Conservation (phyloP, 2,797 vertebrate species). For the Botia almorhae region DNA sequence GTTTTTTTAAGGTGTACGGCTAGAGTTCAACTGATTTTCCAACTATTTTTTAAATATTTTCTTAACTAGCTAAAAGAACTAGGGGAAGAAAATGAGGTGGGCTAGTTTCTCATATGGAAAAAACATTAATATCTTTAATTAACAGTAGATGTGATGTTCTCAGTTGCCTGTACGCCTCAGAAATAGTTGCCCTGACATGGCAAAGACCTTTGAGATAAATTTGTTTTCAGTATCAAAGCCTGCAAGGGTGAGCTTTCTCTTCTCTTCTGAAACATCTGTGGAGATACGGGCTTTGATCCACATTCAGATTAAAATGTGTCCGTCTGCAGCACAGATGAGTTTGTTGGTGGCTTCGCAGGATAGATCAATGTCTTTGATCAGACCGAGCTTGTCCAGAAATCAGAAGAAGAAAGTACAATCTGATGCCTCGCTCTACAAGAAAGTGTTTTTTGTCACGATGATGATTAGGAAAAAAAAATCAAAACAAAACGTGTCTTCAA, state of each 20-base stretch:
- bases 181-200: constrained; percentile 6
- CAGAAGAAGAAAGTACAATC: constrained; percentile 39
- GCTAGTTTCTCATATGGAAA: neutral
- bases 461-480: constrained; percentile 5
- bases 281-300: constrained; percentile 54
- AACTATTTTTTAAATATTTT: neutral
- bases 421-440: constrained; percentile 31
- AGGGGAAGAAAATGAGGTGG: neutral
- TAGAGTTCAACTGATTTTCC: neutral
- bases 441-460: constrained; percentile 49
- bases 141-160: neutral
- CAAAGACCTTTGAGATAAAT: constrained; percentile 21
- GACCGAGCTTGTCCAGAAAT: constrained; percentile 50
- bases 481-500: neutral
- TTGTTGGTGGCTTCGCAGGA: constrained; percentile 58
- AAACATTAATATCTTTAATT: neutral
- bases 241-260: neutral
- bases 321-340: constrained; percentile 49
- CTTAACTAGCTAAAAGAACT: neutral
- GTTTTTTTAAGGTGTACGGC: neutral
- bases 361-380: constrained; percentile 60
- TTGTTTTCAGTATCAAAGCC: constrained; percentile 16
- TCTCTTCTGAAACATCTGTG: constrained; percentile 53
- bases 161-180: neutral
- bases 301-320: constrained; percentile 45